Percentiles rank a stretch among this genome's conserved stretches.
These are phyloP conservation scores for Morpho helenor DNA, from an alignment of 2,888 invertebrate genomes.

Conservation along the genomic window DNA sequence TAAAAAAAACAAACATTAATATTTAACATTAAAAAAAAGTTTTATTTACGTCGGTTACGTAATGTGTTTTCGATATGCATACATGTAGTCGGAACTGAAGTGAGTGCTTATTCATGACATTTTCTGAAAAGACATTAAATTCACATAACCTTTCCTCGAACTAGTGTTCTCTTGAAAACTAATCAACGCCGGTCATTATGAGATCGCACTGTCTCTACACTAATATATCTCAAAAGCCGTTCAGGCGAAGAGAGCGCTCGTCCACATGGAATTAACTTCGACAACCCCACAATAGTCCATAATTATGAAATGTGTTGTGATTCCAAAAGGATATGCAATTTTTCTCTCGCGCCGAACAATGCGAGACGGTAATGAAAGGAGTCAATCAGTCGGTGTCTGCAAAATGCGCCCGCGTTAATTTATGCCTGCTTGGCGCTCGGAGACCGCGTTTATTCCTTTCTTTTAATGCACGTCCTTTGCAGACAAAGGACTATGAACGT, in stretches of 20 bases:
- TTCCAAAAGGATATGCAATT: constrained; percentile 67
- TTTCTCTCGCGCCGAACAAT: constrained; percentile 72
- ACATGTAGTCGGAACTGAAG: too few species aligned
- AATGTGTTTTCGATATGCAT: too few species aligned
- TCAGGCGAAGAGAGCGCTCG: constrained; percentile 52
- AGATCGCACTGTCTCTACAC: constrained; percentile 46
- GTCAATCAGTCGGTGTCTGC: constrained; percentile 75
- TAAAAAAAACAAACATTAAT: too few species aligned
- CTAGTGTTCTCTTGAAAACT: constrained; percentile 66
- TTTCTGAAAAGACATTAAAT: constrained; percentile 50
- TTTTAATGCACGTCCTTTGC: constrained; percentile 41
- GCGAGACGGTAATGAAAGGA: constrained; percentile 73
- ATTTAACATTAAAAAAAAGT: too few species aligned
- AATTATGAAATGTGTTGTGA: constrained; percentile 79
- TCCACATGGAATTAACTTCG: constrained; percentile 62
- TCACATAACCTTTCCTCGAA: constrained; percentile 56
- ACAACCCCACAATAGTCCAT: constrained; percentile 77
- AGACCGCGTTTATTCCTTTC: constrained; percentile 36
- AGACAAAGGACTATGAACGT: constrained; percentile 57
- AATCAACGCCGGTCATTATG: constrained; percentile 66
- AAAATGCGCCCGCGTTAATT: constrained; percentile 65
- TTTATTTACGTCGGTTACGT: too few species aligned
- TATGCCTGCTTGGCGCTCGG: constrained; percentile 49
- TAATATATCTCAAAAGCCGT: constrained; percentile 55
- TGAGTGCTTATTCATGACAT: neutral